A percentile compares a stretch with the other conserved stretches of the same genome.
Conservation (phyloP, 1,140 invertebrate species). For the Hetaerina americana region DNA sequence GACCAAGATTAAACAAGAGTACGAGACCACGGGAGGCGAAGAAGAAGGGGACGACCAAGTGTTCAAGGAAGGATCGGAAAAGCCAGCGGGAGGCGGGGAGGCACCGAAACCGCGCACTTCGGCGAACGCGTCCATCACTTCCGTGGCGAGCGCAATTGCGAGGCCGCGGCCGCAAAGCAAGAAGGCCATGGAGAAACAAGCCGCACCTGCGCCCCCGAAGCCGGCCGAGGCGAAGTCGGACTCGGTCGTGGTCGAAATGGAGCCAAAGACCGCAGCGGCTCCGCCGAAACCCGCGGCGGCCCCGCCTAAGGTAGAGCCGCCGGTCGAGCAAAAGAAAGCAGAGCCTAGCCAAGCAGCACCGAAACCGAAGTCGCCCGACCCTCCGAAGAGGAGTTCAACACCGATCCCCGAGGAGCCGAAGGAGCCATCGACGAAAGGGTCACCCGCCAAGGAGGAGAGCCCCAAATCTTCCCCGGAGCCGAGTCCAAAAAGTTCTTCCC, state of each 20-base stretch:
- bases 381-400: conserved; percentile 9
- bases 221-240: conserved; percentile 7
- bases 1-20: conserved; percentile 37
- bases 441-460: not conserved
- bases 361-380: not conserved
- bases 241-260: conserved; percentile 15
- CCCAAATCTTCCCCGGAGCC: not conserved
- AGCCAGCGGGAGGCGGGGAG: not conserved
- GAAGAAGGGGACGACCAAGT: not conserved
- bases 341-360: conserved; percentile 32
- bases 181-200: not conserved
- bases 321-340: conserved; percentile 16
- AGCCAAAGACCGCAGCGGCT: conserved; percentile 22
- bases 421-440: conserved; percentile 22
- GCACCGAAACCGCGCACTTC: not conserved
- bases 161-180: not conserved
- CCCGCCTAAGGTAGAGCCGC: conserved; percentile 17
- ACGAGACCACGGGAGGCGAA: not conserved
- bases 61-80: not conserved
- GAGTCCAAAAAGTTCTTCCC: not conserved
- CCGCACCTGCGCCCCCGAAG: not conserved
- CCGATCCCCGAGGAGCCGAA: conserved; percentile 20
- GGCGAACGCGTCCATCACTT: not conserved
- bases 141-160: not conserved
- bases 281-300: conserved; percentile 7